These are phyloP conservation scores for Stenotaenia linearis DNA, from an alignment of 2,888 invertebrate genomes.

Conservation along the genomic window DNA sequence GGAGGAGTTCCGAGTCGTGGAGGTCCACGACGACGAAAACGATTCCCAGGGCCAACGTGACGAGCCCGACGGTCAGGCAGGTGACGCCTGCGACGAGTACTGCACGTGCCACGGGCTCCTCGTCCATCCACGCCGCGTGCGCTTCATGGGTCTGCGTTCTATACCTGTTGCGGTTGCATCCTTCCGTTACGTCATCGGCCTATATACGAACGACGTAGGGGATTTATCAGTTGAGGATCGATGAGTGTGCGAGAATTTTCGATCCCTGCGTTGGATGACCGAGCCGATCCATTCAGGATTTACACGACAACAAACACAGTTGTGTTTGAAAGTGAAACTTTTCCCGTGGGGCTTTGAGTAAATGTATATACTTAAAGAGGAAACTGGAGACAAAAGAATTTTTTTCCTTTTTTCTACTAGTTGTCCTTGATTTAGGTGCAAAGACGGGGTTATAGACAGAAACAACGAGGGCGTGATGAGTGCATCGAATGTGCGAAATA, in stretches of 20 bases:
- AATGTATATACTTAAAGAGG: no score
- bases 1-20: background rate
- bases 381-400: background rate
- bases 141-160: background rate
- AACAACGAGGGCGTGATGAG: conserved; percentile 2
- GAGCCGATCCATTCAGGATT: no score
- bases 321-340: background rate
- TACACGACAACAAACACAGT: no score
- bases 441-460: background rate
- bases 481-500: background rate
- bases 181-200: conserved; percentile 10
- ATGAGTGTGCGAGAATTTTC: no score
- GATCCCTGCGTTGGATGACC: no score
- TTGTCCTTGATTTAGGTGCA: background rate
- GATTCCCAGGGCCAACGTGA: conserved; percentile 27
- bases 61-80: conserved; percentile 29
- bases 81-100: conserved; percentile 32
- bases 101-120: conserved; percentile 31
- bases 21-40: conserved; percentile 16
- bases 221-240: no score
- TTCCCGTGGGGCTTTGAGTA: background rate
- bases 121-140: conserved; percentile 15
- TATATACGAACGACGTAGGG: background rate
- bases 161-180: background rate
- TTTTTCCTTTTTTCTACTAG: background rate